Evolutionary conservation across 1,140 invertebrate genomes (phyloP), one percentile per base, ranked within the genome.

Genomic region (Bombus confusus): DNA sequence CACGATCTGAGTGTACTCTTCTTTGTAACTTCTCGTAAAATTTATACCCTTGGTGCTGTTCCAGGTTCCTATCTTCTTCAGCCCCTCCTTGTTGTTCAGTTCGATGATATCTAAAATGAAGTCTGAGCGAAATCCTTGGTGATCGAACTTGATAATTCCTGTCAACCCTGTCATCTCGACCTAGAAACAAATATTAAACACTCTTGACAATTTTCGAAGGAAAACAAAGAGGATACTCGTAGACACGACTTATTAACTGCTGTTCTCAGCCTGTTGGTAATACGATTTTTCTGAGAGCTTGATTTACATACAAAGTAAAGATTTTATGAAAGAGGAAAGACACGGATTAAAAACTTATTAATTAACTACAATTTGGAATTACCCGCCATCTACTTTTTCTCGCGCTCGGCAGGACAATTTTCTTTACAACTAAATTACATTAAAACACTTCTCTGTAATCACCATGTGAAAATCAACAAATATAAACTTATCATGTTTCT

Each of bases 101-200:
- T 99, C 98, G 59, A 99, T 97, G 86, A 99, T 98, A 92, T 98
- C 98, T 68, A 99, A 95, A 87, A 97, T 96, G 92, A 99, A 99
- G 94, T 99, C 98, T 3, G 98, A 98, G 83, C 99, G 96, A 94
- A 98, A 98, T 57, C 98, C 98, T 95, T 98, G 97, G 93, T 98
- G 97, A 95, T 99, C 98, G 93, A 99, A 99, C 94, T 98, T 98
- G 87, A 99, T 98, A 28, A 98, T 97, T 62, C 98, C 98, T 2
- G 98, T 99, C 87, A 99, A 95, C 3, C 99, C 99, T 88, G 97
- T 96, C 96, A 99, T 98, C 94, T 98, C 98, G 18, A 98, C 97
- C 98, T 98, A 92, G 37, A 31, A 89, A 76, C 80, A 80, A 72
- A 77, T 12, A 12, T 57, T 3, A 10, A 12, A 39, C 10, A 1